phyloP scores from a whole-genome alignment of 2,113 vertebrate species.

The Tyto alba region DNA sequence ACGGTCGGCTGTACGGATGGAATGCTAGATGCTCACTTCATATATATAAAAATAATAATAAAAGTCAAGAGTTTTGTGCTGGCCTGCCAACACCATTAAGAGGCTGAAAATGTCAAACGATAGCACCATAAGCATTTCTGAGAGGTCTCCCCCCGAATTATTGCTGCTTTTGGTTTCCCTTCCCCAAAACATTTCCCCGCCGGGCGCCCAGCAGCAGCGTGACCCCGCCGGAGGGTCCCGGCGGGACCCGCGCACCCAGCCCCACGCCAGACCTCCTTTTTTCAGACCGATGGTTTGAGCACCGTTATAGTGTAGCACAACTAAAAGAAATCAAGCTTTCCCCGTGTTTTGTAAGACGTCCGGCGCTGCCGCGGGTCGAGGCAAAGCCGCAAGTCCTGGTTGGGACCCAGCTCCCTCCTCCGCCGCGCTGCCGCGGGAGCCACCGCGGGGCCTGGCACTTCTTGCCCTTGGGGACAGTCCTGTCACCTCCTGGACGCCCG shows the following conservation, averaged over 20 bases:
- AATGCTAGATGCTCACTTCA: background rate
- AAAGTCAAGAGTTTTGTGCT: conserved; percentile 7
- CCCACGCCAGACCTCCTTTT: background rate
- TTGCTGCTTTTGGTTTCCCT: background rate
- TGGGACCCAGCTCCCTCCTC: background rate
- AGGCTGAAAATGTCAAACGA: background rate
- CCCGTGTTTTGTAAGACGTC: background rate
- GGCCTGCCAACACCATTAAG: conserved; percentile 56
- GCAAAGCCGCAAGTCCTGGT: background rate
- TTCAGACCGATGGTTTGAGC: background rate
- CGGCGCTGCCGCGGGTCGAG: background rate
- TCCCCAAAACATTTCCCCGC: background rate
- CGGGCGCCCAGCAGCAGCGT: background rate
- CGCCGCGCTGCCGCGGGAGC: background rate
- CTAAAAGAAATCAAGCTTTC: background rate
- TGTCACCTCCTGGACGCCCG: conserved; percentile 67
- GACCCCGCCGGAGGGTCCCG: background rate
- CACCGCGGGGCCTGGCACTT: fast-evolving
- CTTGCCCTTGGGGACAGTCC: background rate
- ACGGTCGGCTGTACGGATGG: background rate
- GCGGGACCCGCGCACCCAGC: background rate
- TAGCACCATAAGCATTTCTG: conserved; percentile 47
- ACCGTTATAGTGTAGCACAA: background rate
- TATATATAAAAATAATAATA: conserved; percentile 40
- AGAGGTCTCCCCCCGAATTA: background rate